These are phyloP conservation scores for Holothuria leucospilota DNA, from an alignment of 53 echinoderm and acorn worm species.

Conservation along the genomic window DNA sequence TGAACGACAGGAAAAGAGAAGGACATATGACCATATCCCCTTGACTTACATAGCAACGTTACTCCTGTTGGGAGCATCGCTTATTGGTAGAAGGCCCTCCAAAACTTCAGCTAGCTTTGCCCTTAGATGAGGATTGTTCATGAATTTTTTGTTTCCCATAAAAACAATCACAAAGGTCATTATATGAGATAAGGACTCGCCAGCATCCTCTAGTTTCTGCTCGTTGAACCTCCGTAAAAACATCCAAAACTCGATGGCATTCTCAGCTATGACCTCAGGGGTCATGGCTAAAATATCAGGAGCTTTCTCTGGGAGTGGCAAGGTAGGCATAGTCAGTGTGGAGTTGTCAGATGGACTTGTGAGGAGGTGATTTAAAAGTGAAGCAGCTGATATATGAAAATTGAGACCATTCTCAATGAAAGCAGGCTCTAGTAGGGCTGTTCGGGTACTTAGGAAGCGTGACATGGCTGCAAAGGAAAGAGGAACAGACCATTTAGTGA, in stretches of 20 bases:
- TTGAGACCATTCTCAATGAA: constrained; percentile 72
- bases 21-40: too few relatives aligned
- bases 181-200: constrained; percentile 70
- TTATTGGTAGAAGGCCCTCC: constrained; percentile 80
- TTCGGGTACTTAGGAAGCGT: constrained; percentile 74
- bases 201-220: constrained; percentile 81
- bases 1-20: too few relatives aligned
- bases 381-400: constrained; percentile 81
- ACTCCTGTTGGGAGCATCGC: constrained; percentile 6
- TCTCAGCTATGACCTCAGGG: constrained; percentile 91
- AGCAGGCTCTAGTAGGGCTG: constrained; percentile 77
- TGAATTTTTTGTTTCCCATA: constrained; percentile 91
- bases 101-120: constrained; percentile 94
- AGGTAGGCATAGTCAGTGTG: constrained; percentile 62
- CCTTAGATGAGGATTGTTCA: constrained; percentile 92
- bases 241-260: constrained; percentile 82
- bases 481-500: neutral
- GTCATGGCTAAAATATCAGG: constrained; percentile 64
- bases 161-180: constrained; percentile 93
- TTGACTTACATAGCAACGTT: constrained; percentile 79
- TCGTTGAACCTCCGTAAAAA: constrained; percentile 86
- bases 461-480: constrained; percentile 72
- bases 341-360: constrained; percentile 37
- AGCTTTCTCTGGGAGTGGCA: constrained; percentile 68
- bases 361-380: constrained; percentile 77